Conservation (phyloP, 2,797 vertebrate species). For the Heteromormyrus szaboi region DNA sequence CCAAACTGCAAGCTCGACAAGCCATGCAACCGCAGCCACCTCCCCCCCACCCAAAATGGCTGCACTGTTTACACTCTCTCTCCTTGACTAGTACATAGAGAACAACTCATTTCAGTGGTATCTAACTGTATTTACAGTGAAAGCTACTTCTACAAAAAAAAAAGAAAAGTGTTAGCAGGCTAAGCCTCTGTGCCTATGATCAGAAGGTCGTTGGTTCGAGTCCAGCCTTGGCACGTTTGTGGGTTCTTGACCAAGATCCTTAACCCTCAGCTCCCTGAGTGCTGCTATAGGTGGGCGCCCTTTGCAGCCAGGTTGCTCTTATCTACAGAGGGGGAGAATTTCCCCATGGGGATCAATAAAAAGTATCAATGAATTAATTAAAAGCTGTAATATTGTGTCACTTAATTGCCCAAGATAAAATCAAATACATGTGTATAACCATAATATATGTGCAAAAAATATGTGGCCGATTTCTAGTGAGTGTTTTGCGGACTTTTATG, state of each 20-base stretch:
- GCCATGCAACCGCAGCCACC: not conserved
- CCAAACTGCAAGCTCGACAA: not conserved
- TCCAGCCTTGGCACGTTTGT: not conserved
- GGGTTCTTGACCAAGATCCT: not conserved
- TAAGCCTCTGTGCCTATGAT: not conserved
- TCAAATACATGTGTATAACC: not conserved
- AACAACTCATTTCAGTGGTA: not conserved
- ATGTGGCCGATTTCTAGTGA: not conserved
- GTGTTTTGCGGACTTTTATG: not conserved
- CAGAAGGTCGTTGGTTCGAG: not conserved
- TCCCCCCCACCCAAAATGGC: not conserved
- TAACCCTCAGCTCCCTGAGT: no score
- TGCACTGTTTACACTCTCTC: not conserved
- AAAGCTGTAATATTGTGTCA: not conserved
- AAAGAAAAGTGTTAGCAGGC: not conserved
- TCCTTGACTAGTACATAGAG: not conserved
- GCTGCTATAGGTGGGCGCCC: no score
- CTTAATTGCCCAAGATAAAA: not conserved
- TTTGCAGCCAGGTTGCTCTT: not conserved
- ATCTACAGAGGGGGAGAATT: not conserved
- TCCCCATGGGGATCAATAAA: not conserved
- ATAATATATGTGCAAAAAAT: not conserved
- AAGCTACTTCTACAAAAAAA: not conserved
- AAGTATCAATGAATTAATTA: not conserved
- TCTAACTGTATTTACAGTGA: not conserved